A percentile compares a stretch with the other conserved stretches of the same genome.
These are phyloP conservation scores for Lineus longissimus DNA, from an alignment of 1,140 invertebrate genomes.

Conservation along the genomic window DNA sequence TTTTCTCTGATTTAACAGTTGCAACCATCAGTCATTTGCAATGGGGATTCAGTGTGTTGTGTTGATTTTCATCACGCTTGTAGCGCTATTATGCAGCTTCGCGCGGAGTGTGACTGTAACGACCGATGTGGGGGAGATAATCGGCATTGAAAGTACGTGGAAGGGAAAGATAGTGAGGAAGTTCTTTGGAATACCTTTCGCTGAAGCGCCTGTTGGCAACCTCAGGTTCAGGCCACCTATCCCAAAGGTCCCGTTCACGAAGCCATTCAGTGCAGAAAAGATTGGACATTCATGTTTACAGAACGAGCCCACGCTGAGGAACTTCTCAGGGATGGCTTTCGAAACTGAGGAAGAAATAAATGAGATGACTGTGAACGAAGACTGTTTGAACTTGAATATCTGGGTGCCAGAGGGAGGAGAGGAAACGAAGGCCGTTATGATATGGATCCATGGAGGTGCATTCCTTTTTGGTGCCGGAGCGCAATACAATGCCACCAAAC, in stretches of 20 bases:
- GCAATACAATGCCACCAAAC: slow-evolving; percentile 33
- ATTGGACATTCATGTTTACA: slow-evolving; percentile 59
- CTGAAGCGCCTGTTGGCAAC: slow-evolving; percentile 81
- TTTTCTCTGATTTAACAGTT: too few species aligned
- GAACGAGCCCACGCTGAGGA: not conserved
- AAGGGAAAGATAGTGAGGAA: slow-evolving; percentile 62
- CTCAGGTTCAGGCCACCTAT: slow-evolving; percentile 81
- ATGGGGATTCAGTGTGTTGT: too few species aligned
- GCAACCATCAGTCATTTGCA: too few species aligned
- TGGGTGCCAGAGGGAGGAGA: slow-evolving; percentile 13
- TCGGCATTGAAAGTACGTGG: too few species aligned
- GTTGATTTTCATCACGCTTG: too few species aligned
- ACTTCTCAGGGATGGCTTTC: not conserved
- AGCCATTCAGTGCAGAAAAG: slow-evolving; percentile 29
- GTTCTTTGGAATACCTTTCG: slow-evolving; percentile 85
- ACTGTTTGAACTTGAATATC: slow-evolving; percentile 18
- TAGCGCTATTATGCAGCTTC: too few species aligned
- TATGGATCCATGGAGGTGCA: slow-evolving; percentile 28
- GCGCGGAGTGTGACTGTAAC: too few species aligned
- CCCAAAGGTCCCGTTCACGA: slow-evolving; percentile 51
- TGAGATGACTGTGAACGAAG: slow-evolving; percentile 48
- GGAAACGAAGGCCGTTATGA: slow-evolving; percentile 16
- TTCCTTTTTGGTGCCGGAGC: slow-evolving; percentile 24
- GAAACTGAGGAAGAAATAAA: too few species aligned
- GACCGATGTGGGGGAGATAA: too few species aligned